Percentiles rank a stretch among this genome's conserved stretches.
Evolutionary conservation across 2,797 vertebrate genomes (phyloP).

Genomic region (Dryobates pubescens): DNA sequence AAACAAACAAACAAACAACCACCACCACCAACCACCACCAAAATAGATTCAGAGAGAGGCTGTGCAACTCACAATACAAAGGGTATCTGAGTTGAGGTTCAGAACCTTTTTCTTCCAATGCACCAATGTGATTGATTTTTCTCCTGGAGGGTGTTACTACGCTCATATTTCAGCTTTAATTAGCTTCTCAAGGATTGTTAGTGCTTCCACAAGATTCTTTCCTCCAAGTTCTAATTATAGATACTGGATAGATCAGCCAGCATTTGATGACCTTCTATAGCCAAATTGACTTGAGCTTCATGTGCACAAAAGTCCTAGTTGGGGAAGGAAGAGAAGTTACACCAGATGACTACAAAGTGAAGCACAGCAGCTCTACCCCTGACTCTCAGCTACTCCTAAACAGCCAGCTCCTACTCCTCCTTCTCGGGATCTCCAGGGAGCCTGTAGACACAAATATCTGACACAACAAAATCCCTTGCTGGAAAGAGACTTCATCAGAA

Average conservation of each 20-base stretch:
- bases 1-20: too few relatives aligned
- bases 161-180: slow-evolving; percentile 28
- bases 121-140: neutral
- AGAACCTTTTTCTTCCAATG: neutral
- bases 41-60: neutral
- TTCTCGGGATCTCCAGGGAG: neutral
- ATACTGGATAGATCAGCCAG: neutral
- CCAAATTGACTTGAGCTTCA: neutral
- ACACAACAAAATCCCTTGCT: neutral
- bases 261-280: slow-evolving; percentile 16
- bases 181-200: slow-evolving; percentile 6
- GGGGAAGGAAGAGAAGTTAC: neutral
- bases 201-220: neutral
- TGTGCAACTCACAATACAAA: neutral
- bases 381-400: neutral
- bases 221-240: slow-evolving; percentile 9
- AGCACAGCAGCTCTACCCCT: neutral
- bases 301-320: neutral
- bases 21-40: neutral
- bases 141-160: neutral
- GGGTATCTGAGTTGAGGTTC: neutral
- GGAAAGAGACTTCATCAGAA: neutral
- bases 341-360: neutral
- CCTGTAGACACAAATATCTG: neutral
- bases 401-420: neutral